Percentiles rank a stretch among this genome's conserved stretches.
These are phyloP conservation scores for Leucoraja erinaceus DNA, from an alignment of 2,113 vertebrate species.

Conservation along the genomic window DNA sequence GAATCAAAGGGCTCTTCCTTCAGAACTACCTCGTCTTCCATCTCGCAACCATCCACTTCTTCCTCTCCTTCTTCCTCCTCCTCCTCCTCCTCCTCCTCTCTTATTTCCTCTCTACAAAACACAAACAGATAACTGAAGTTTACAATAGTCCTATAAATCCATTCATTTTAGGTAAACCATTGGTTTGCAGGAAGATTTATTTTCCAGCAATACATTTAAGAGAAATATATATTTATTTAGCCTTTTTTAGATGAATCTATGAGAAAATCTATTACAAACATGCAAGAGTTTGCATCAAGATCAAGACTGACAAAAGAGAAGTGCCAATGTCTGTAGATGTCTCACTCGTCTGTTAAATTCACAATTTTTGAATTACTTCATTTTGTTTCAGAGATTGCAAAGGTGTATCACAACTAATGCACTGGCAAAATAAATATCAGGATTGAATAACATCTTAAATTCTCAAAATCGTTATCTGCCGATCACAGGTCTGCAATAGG, in stretches of 20 bases:
- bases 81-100: constrained; percentile 50
- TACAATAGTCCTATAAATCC: no score
- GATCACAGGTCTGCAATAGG: background rate
- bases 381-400: background rate
- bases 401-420: background rate
- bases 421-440: background rate
- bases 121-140: background rate
- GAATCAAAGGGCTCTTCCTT: constrained; percentile 60
- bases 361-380: no score
- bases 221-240: no score
- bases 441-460: background rate
- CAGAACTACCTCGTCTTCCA: constrained; percentile 48
- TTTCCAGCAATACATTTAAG: no score
- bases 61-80: constrained; percentile 45
- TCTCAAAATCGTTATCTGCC: background rate
- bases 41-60: constrained; percentile 49
- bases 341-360: background rate
- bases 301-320: background rate
- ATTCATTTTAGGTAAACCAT: no score
- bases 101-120: constrained; percentile 46
- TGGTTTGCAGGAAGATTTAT: no score
- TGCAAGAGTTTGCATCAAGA: no score
- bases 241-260: no score
- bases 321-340: background rate
- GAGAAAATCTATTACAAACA: background rate